Evolutionary conservation across 2,888 invertebrate species (phyloP).

Genomic region (Orthosia incerta): DNA sequence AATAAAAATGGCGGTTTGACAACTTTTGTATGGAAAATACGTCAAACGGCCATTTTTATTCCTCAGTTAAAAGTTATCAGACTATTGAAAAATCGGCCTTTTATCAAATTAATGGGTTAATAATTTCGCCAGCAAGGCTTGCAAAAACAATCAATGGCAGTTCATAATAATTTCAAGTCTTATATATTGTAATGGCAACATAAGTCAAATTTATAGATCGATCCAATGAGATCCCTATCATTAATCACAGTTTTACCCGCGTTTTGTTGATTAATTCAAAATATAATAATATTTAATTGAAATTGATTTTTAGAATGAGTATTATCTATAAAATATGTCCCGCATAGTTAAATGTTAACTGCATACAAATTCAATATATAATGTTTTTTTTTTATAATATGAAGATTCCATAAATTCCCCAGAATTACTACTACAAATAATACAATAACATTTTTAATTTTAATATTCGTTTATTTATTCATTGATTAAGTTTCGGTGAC

Average conservation of each 20-base stretch:
- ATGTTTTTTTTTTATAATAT: slow-evolving; percentile 27
- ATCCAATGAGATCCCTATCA: slow-evolving; percentile 64
- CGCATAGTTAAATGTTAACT: slow-evolving; percentile 14
- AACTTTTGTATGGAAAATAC: no score
- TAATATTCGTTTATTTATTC: slow-evolving; percentile 41
- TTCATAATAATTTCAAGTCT: slow-evolving; percentile 20
- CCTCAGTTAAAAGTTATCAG: no score
- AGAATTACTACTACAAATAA: slow-evolving; percentile 43
- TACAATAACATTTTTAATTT: slow-evolving; percentile 36
- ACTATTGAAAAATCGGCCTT: no score
- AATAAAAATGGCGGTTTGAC: no score
- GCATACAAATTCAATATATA: slow-evolving; percentile 61
- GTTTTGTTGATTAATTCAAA: slow-evolving; percentile 38
- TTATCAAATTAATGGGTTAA: background rate
- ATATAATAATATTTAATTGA: slow-evolving; percentile 39
- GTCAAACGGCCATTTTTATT: no score
- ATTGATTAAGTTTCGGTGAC: slow-evolving; percentile 30
- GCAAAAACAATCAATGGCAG: slow-evolving; percentile 21
- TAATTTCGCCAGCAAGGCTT: background rate
- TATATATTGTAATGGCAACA: slow-evolving; percentile 51
- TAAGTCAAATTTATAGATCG: slow-evolving; percentile 44
- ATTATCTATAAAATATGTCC: slow-evolving; percentile 52
- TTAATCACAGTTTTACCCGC: slow-evolving; percentile 56
- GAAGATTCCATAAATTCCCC: slow-evolving; percentile 11
- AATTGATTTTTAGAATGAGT: slow-evolving; percentile 48